These are phyloP conservation scores for Coelopa pilipes DNA, from an alignment of 2,888 invertebrate species.

Conservation along the genomic window DNA sequence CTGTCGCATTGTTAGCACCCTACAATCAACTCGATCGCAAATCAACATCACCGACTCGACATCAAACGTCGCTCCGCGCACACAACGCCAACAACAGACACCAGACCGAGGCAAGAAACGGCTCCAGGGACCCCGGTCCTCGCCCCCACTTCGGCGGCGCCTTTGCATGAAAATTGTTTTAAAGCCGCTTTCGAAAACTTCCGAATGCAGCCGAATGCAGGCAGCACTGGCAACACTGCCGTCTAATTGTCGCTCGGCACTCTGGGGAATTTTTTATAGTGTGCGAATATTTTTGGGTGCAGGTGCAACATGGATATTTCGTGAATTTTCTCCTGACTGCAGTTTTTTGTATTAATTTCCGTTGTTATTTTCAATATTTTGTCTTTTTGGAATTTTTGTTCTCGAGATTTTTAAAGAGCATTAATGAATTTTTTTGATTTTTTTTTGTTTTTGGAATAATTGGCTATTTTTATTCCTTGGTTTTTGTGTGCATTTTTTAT, in stretches of 20 bases:
- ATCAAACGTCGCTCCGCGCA: no score
- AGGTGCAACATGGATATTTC: constrained; percentile 20
- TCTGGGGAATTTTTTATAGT: not conserved
- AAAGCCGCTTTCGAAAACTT: constrained; percentile 8
- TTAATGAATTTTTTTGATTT: constrained; percentile 15
- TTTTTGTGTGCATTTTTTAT: not conserved
- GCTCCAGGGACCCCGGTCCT: no score
- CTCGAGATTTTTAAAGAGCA: no score
- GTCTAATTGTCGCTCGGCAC: not conserved
- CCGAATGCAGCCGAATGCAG: not conserved
- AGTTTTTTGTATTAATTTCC: no score
- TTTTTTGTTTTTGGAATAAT: not conserved
- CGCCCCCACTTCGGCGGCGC: constrained; percentile 3
- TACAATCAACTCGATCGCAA: constrained; percentile 22
- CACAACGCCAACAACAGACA: no score
- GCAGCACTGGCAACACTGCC: not conserved
- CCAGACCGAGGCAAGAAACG: no score
- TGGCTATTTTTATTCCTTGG: not conserved
- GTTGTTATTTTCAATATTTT: no score
- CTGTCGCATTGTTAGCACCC: constrained; percentile 14
- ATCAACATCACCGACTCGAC: no score
- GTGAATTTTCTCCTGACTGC: no score
- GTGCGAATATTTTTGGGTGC: constrained; percentile 7
- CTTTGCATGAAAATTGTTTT: constrained; percentile 5
- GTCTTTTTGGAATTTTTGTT: no score